Evolutionary conservation across 2,888 invertebrate species (phyloP), one percentile per base, ranked within the genome.

Genomic region (Gastrophysa polygoni): DNA sequence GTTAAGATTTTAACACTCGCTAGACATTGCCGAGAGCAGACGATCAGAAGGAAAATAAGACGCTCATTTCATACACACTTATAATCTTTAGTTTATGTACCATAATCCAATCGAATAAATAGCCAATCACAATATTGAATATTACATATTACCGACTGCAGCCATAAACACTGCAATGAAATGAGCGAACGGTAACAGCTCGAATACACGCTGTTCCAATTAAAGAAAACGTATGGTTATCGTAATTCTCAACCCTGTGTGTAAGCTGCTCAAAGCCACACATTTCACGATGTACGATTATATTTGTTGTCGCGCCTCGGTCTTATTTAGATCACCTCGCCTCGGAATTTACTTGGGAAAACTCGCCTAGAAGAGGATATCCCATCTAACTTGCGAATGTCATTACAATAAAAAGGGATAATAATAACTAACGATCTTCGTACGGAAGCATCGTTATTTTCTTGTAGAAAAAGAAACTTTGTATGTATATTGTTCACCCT

Each of bases 111-210:
- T 73, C 72, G 74, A 73, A 77, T 78, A 78, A 77, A 78, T 77
- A 77, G 72, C 74, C 76, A 75, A 77, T 79, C 77, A 77, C 76
- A 78, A 78, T 79, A 78, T 79, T 78, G 78, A 78, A 78, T 78
- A 77, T 78, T 79, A 79, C 76, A 73, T 77, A 78, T 75, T 75
- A 74, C 73, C 73, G 67, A 68, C 71, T 62, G 69, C 70, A 68
- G 68, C 66, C 77, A 74, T 79, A 79, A 78, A 79, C 75, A 78
- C 75, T 64, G 68, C 72, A 71, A 73, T 75, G 71, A 71, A 71
- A 77, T 71, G 76, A 75, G 71, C 67, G 73, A 76, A 73, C 75
- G 74, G 77, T 74, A 77, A 76, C 77, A 75, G 71, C 71, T 74
- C 72, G 74, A 75, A 72, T 71, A 72, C 78, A 76, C 67, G 78